These are phyloP conservation scores for Drosophila pseudotalamancana DNA, from an alignment of 2,888 invertebrate genomes.

Conservation along the genomic window DNA sequence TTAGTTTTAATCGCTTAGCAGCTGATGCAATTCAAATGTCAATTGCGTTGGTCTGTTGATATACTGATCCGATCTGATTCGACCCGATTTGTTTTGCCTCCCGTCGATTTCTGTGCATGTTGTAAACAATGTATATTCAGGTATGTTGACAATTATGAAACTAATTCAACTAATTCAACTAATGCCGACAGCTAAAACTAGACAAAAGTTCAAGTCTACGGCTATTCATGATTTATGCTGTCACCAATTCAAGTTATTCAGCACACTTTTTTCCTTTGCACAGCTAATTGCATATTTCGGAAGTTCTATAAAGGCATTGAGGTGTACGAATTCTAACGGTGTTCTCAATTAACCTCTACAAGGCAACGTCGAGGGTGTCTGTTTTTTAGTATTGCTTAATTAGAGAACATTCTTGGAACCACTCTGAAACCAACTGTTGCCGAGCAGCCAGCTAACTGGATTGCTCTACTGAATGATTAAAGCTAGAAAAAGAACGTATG, in stretches of 20 bases:
- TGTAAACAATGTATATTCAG: constrained; percentile 27
- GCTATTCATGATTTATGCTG: constrained; percentile 35
- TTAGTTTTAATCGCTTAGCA: constrained; percentile 37
- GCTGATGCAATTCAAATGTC: constrained; percentile 73
- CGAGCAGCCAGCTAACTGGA: not conserved
- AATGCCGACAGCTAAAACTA: constrained; percentile 10
- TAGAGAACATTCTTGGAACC: constrained; percentile 31
- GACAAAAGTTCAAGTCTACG: constrained; percentile 51
- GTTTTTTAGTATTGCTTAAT: constrained; percentile 30
- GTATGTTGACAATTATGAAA: constrained; percentile 42
- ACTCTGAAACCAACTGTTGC: constrained; percentile 13
- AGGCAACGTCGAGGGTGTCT: constrained; percentile 6
- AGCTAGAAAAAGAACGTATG: not conserved
- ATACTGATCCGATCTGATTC: constrained; percentile 15
- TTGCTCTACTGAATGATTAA: constrained; percentile 7
- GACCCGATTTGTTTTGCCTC: constrained; percentile 4
- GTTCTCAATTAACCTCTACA: constrained; percentile 59
- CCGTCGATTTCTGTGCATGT: constrained; percentile 18
- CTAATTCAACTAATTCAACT: constrained; percentile 4
- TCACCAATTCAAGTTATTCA: constrained; percentile 50
- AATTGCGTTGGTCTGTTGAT: constrained; percentile 52
- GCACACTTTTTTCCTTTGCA: constrained; percentile 23
- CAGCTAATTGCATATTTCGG: constrained; percentile 65
- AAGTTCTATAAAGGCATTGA: constrained; percentile 54
- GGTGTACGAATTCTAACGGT: constrained; percentile 45